A percentile compares a stretch with the other conserved stretches of the same genome.
Conservation (phyloP, 2,797 vertebrate species). For the Bufotes viridis region DNA sequence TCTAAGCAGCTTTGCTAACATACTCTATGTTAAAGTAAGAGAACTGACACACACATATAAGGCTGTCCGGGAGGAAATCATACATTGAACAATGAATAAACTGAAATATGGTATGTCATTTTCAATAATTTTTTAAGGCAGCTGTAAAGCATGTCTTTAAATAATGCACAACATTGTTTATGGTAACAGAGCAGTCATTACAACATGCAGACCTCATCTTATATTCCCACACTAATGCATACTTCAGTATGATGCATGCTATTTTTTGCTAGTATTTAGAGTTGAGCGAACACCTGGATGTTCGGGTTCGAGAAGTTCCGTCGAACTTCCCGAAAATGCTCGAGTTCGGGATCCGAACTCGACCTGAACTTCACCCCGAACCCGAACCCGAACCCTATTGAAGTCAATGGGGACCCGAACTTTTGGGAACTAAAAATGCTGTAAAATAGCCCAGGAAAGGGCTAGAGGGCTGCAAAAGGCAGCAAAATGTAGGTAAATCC, state of each 20-base stretch:
- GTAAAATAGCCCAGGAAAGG: too few species aligned
- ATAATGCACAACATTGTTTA: slow-evolving; percentile 11
- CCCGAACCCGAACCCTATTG: too few species aligned
- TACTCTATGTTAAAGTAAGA: background rate
- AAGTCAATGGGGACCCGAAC: too few species aligned
- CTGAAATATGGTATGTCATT: background rate
- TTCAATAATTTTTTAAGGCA: slow-evolving; percentile 11
- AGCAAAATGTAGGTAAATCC: too few species aligned
- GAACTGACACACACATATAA: background rate
- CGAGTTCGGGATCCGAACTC: too few species aligned
- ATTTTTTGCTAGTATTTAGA: too few species aligned
- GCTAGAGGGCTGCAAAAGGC: too few species aligned
- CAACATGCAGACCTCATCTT: background rate
- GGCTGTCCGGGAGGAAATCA: background rate
- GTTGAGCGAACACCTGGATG: too few species aligned
- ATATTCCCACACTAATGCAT: slow-evolving; percentile 19
- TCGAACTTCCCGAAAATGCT: too few species aligned
- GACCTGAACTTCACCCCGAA: too few species aligned
- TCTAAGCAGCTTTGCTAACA: background rate
- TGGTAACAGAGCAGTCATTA: background rate
- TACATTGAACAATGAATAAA: slow-evolving; percentile 4
- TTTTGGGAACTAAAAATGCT: too few species aligned
- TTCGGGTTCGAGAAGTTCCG: too few species aligned
- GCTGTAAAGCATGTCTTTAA: slow-evolving; percentile 20
- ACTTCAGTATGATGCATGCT: slow-evolving; percentile 14